Evolutionary conservation across 1,140 invertebrate species (phyloP), one percentile per base, ranked within the genome.

Genomic region (Calephelis virginiensis): DNA sequence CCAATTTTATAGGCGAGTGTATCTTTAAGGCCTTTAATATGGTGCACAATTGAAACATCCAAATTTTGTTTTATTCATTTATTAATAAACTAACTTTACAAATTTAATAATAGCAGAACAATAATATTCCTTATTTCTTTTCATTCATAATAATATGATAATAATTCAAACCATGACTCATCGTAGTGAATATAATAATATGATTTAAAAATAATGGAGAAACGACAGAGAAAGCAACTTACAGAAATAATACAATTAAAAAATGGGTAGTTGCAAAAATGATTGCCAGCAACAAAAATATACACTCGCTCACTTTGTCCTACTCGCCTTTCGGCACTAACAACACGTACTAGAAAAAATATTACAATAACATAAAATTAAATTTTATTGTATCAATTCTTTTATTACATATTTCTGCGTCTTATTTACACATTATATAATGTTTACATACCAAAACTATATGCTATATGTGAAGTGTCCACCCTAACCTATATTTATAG

Each of bases 51-150:
- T 76, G 74, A 86, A 82, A 89, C 78, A 80, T 81, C 66, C 72
- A 77, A 81, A 71, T 70, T 80, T 82, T 82, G 85, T 80, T 90
- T 90, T 86, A 86, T 85, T 88, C 82, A 86, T 90, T 90, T 90
- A 90, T 90, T 89, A 90, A 90, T 90, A 90, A 90, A 90, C 88
- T 90, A 90, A 90, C 86, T 90, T 90, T 90, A 90, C 88, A 90
- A 90, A 90, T 90, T 89, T 90, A 90, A 90, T 90, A 90, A 90
- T 90, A 90, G 88, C 88, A 90, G 88, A 90, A 90, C 88, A 90
- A 90, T 90, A 89, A 90, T 90, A 90, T 89, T 90, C 86, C 88
- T 89, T 90, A 90, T 90, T 90, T 90, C 81, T 88, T 89, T 86
- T 88, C 85, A 89, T 90, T 89, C 85, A 88, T 88, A 89, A 87